Percentiles rank a stretch among this genome's conserved stretches.
Evolutionary conservation across 2,797 vertebrate genomes (phyloP).

Genomic region (Eulemur mongoz): DNA sequence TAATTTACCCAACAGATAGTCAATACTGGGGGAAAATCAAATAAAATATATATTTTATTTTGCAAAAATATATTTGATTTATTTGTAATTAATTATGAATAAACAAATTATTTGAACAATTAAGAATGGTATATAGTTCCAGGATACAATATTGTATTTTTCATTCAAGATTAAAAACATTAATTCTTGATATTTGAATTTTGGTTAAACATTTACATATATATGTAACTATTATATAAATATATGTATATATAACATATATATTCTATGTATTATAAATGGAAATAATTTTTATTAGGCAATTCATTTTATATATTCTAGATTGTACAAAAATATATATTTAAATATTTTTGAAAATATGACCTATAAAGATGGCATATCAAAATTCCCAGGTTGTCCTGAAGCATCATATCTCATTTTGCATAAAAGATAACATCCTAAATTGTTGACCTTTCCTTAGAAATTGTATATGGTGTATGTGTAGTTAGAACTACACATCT

Average conservation of each 20-base stretch:
- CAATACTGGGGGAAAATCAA: not conserved
- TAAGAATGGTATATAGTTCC: not conserved
- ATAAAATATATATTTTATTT: not conserved
- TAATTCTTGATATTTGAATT: not conserved
- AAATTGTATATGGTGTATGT: not conserved
- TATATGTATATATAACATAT: not conserved
- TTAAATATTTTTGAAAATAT: not conserved
- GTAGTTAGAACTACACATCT: not conserved
- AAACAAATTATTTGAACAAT: not conserved
- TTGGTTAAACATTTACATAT: not conserved
- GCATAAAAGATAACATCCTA: not conserved
- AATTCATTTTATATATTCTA: conserved; percentile 18
- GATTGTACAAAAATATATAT: not conserved
- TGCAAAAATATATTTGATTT: not conserved
- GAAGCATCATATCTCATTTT: conserved; percentile 39
- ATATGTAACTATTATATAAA: not conserved
- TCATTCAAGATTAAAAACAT: conserved; percentile 7
- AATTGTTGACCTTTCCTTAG: not conserved
- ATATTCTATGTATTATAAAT: not conserved
- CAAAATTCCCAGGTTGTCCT: not conserved
- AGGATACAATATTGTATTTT: not conserved
- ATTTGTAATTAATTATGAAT: not conserved
- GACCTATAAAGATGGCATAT: not conserved
- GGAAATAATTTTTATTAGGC: not conserved
- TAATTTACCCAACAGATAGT: not conserved